Evolutionary conservation across 2,888 invertebrate genomes (phyloP).

Genomic region (Chirona hameri): DNA sequence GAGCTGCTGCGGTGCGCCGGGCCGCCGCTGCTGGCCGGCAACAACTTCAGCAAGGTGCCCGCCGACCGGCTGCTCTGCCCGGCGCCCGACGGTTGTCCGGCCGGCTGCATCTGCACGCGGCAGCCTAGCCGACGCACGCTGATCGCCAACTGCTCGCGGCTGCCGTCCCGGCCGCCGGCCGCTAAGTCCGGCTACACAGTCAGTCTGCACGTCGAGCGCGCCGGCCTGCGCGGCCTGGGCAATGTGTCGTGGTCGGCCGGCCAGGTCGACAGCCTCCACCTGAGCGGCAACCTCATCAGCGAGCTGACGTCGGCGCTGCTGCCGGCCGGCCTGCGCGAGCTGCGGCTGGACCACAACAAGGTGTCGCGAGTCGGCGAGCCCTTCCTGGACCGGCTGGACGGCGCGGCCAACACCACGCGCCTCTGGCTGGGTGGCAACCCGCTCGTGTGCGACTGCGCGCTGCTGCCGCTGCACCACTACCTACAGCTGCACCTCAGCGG

Average conservation of each 20-base stretch:
- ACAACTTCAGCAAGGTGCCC: not conserved
- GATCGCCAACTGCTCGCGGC: not conserved
- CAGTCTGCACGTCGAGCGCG: not conserved
- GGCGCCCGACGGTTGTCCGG: not conserved
- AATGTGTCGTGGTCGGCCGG: conserved; percentile 50
- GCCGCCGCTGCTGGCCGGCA: not conserved
- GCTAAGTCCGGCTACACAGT: not conserved
- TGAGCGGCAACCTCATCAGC: conserved; percentile 52
- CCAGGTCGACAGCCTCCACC: conserved; percentile 40
- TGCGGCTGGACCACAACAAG: conserved; percentile 57
- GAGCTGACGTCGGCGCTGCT: conserved; percentile 41
- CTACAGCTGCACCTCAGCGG: conserved; percentile 48
- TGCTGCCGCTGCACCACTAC: conserved; percentile 58
- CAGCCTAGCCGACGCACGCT: not conserved
- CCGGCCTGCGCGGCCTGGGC: not conserved
- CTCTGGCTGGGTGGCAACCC: conserved; percentile 63
- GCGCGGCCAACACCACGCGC: not conserved
- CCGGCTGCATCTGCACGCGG: not conserved
- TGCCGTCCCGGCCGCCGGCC: not conserved
- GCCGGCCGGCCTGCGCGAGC: conserved; percentile 41
- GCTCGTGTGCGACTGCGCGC: conserved; percentile 64
- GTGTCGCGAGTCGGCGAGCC: not conserved
- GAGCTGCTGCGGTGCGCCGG: not conserved
- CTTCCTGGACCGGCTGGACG: not conserved
- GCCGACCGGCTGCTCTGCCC: not conserved